phyloP scores from a whole-genome alignment of 1,140 invertebrate species.

The Trichonephila clavata region DNA sequence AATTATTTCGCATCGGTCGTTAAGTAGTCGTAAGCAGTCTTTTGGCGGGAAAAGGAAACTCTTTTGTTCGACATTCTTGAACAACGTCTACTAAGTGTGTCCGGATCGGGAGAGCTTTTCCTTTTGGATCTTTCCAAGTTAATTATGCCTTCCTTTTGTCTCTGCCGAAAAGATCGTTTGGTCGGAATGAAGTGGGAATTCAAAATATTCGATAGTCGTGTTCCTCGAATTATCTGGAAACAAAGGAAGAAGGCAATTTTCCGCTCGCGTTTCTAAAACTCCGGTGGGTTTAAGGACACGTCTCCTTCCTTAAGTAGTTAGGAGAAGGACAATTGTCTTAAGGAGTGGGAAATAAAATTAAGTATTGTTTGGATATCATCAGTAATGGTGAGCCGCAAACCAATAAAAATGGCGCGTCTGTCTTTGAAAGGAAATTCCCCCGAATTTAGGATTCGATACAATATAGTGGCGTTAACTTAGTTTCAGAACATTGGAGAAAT shows the following conservation, averaged over 20 bases:
- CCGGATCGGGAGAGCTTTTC: conserved; percentile 26
- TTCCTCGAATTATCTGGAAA: neutral
- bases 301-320: neutral
- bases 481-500: too few species aligned
- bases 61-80: conserved; percentile 29
- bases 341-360: neutral
- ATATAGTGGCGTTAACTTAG: too few species aligned
- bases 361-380: neutral
- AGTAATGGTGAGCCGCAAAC: neutral
- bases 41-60: conserved; percentile 20
- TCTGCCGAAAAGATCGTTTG: neutral
- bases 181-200: neutral
- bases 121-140: conserved; percentile 22
- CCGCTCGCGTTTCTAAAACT: neutral
- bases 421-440: neutral
- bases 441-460: too few species aligned
- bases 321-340: too few species aligned
- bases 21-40: conserved; percentile 45
- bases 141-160: conserved; percentile 13
- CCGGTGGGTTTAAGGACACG: neutral
- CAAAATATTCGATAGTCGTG: conserved; percentile 32
- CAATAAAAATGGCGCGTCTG: neutral
- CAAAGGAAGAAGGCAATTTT: conserved; percentile 29
- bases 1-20: conserved; percentile 51
- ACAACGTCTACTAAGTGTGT: conserved; percentile 31